Evolutionary conservation across 2,888 invertebrate genomes (phyloP), one percentile per base, ranked within the genome.

Genomic region (Argyra leucocephala): DNA sequence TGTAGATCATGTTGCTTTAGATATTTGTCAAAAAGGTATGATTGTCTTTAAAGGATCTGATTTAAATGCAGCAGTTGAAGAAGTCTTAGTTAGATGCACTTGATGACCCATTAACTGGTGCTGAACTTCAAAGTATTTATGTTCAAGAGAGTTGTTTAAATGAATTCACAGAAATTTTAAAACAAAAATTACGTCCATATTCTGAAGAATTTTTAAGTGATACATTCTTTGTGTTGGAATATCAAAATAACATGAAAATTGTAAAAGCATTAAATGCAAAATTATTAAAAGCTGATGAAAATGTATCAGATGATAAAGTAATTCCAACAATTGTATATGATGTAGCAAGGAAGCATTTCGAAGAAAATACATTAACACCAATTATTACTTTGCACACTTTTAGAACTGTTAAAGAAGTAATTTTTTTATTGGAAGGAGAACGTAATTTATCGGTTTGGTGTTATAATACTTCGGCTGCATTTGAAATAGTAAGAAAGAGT

Each of bases 101-200:
- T 24, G 57, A 63, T 57, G 57, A 63, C 24, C 48, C 57, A 57
- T 57, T n/a, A n/a, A 37, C 18, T 9, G 22, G 22, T 6, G 22
- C 23, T 23, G 18, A 24, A n/a, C 18, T 63, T 48, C 18, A 24
- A 21, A 57, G 22, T 12, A 57, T 63, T 24, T 63, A 63, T 24
- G 24, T 63, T 18, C 62, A 63, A 63, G 62, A 63, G 57, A 63
- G 57, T 63, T 63, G 62, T 57, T 57, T 6, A 18, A 36, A 63
- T n/a, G 23, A 48, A 57, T 63, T 63, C 12, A 15, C 7, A 15
- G 1, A 22, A 18, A 57, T 24, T 3, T 57, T 63, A 24, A 12
- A 9, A 3, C 5, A 22, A n/a, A 57, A 63, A 57, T 21, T 63
- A n/a, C n/a, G 24, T n/a, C 2, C 21, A 24, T 63, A 57, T 24